Conservation (phyloP, 2,888 invertebrate species). For the Calephelis perditalis region DNA sequence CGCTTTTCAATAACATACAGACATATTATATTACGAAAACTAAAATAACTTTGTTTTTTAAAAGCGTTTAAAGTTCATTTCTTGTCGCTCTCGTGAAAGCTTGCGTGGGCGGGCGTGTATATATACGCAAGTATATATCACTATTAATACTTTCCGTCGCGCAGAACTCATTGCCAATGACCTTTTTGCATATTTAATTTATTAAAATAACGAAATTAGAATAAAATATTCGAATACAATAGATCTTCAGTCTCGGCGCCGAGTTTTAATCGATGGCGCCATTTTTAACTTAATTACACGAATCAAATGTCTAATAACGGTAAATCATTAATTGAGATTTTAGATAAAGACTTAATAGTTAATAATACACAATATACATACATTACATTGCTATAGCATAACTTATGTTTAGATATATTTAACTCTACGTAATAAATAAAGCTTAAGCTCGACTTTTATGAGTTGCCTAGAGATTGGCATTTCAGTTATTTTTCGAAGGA, state of each 20-base stretch:
- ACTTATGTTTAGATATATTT: no score
- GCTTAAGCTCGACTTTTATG: no score
- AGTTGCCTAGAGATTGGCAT: no score
- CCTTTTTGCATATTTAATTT: slow-evolving; percentile 9
- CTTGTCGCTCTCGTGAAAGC: slow-evolving; percentile 14
- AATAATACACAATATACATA: no score
- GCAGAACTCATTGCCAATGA: slow-evolving; percentile 10
- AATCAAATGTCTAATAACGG: neutral
- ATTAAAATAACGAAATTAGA: slow-evolving; percentile 7
- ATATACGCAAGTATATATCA: neutral
- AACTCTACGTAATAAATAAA: no score
- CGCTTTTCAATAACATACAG: neutral
- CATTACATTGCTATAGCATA: no score
- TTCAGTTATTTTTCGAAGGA: no score
- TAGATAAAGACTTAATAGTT: no score
- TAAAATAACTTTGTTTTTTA: neutral
- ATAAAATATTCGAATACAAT: slow-evolving; percentile 11
- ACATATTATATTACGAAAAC: slow-evolving; percentile 2
- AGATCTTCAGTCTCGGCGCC: neutral
- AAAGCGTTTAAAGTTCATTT: slow-evolving; percentile 5
- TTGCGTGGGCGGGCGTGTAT: slow-evolving; percentile 18
- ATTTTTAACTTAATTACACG: slow-evolving; percentile 1
- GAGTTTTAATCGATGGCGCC: neutral
- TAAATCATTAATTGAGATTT: neutral
- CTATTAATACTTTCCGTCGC: neutral